Conservation (phyloP, 2,888 invertebrate genomes). For the Oscheius sp. region DNA sequence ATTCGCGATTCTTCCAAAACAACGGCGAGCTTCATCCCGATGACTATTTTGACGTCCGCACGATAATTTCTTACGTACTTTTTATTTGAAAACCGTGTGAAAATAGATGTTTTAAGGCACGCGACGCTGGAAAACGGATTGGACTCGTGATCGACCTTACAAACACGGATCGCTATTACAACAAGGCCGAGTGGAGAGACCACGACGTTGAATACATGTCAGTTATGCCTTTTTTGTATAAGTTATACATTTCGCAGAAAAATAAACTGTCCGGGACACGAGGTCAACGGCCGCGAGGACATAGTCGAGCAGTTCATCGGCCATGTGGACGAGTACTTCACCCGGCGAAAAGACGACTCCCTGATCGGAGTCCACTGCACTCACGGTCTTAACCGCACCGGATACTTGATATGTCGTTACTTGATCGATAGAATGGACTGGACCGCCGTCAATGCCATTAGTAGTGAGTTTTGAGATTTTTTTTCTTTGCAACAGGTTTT, state of each 20-base stretch:
- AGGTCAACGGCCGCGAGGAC: slow-evolving; percentile 58
- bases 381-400: slow-evolving; percentile 77
- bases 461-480: slow-evolving; percentile 30
- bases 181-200: slow-evolving; percentile 50
- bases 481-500: too few relatives aligned
- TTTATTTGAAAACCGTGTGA: neutral
- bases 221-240: slow-evolving; percentile 32
- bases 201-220: slow-evolving; percentile 52
- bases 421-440: slow-evolving; percentile 54
- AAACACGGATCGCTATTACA: slow-evolving; percentile 73
- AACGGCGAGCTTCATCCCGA: slow-evolving; percentile 73
- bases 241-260: slow-evolving; percentile 69
- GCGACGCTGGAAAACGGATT: slow-evolving; percentile 64
- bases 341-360: slow-evolving; percentile 56
- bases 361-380: slow-evolving; percentile 77
- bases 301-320: slow-evolving; percentile 54
- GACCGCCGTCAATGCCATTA: slow-evolving; percentile 51
- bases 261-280: slow-evolving; percentile 61
- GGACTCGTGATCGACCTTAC: slow-evolving; percentile 75
- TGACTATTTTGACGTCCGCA: slow-evolving; percentile 48
- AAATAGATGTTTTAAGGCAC: slow-evolving; percentile 42
- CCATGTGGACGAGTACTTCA: slow-evolving; percentile 48
- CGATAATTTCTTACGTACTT: slow-evolving; percentile 36
- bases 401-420: slow-evolving; percentile 76
- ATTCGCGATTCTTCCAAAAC: slow-evolving; percentile 70